Conservation (phyloP, 2,888 invertebrate species). For the Sinelater perroti region DNA sequence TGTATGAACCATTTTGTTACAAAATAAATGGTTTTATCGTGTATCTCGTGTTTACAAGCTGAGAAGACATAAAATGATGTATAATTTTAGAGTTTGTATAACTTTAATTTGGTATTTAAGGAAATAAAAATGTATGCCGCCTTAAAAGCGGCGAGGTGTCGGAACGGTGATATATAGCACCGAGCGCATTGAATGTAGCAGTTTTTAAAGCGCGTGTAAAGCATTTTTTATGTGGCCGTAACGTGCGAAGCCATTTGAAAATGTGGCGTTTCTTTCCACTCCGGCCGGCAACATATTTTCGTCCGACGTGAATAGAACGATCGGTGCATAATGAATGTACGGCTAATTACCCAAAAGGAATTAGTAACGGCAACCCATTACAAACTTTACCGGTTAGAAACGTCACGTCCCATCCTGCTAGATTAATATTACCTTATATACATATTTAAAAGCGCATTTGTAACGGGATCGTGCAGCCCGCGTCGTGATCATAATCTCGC, state of each 20-base stretch:
- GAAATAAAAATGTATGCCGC: neutral
- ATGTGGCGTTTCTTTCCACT: too few species aligned
- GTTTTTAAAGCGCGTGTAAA: too few species aligned
- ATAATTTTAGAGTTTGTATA: neutral
- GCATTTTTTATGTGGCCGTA: neutral
- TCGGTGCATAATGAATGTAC: constrained; percentile 1
- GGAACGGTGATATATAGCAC: neutral
- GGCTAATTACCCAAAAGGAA: neutral
- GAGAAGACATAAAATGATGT: neutral
- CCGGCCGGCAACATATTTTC: too few species aligned
- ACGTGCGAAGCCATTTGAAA: too few species aligned
- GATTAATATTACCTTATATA: constrained; percentile 27
- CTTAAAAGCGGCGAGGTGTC: neutral
- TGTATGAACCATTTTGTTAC: too few species aligned
- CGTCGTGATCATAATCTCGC: constrained; percentile 39
- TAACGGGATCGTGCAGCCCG: constrained; percentile 36
- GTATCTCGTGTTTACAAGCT: constrained; percentile 13
- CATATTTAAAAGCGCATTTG: constrained; percentile 32
- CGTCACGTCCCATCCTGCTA: constrained; percentile 17
- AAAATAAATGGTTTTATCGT: constrained; percentile 12
- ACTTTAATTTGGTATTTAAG: neutral
- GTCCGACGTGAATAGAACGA: too few species aligned
- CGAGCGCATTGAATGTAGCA: too few species aligned
- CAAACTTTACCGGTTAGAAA: constrained; percentile 17
- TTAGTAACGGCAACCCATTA: constrained; percentile 1